phyloP scores from a whole-genome alignment of 1,140 invertebrate species.

The Octopus sinensis region DNA sequence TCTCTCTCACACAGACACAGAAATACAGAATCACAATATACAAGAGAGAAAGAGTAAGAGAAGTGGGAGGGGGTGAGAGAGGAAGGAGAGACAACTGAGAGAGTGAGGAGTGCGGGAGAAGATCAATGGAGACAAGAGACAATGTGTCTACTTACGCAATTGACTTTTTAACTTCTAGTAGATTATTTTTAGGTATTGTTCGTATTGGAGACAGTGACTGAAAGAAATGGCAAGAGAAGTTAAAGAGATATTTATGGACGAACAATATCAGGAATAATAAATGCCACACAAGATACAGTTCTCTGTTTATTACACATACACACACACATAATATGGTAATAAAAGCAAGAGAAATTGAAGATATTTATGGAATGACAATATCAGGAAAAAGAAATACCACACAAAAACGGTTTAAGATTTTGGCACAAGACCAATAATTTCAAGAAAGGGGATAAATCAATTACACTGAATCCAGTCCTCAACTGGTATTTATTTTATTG shows the following conservation, averaged over 20 bases:
- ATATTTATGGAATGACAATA: neutral
- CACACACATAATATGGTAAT: neutral
- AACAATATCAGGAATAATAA: neutral
- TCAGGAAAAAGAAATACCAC: too few relatives aligned
- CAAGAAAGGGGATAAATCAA: too few relatives aligned
- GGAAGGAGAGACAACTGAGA: too few relatives aligned
- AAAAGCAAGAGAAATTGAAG: neutral
- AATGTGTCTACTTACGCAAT: neutral
- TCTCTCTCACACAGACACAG: too few relatives aligned
- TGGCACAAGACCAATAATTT: too few relatives aligned
- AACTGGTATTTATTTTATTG: too few relatives aligned
- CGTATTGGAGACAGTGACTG: conserved; percentile 6
- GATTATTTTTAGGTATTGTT: neutral
- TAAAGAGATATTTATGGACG: neutral
- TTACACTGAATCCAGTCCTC: too few relatives aligned
- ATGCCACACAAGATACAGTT: neutral
- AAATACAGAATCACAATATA: too few relatives aligned
- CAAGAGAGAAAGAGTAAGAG: too few relatives aligned
- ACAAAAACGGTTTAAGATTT: too few relatives aligned
- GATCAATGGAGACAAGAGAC: neutral
- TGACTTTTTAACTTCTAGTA: conserved; percentile 9
- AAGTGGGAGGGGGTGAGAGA: too few relatives aligned
- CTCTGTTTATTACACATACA: neutral
- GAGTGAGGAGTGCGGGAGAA: too few relatives aligned
- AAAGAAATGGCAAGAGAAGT: neutral